These are phyloP conservation scores for Rotaria magnacalcarata DNA, from an alignment of 2,888 invertebrate species.

Conservation along the genomic window DNA sequence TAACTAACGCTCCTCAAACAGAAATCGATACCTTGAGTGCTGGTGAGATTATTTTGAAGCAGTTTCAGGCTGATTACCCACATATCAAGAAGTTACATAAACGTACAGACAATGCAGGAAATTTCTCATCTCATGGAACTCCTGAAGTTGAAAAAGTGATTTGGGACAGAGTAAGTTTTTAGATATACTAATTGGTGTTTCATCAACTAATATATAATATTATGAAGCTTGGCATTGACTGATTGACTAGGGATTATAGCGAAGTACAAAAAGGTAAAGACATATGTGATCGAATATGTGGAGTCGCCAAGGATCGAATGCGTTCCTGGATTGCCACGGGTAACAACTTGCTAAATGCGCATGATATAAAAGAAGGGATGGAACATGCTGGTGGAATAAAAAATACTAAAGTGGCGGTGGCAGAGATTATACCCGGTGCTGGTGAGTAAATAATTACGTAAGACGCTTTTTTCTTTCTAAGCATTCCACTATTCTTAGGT, in stretches of 20 bases:
- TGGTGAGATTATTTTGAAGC: neutral
- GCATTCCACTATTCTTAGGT: too few relatives aligned
- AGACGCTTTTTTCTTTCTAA: too few relatives aligned
- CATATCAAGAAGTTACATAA: neutral
- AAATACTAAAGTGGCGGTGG: neutral
- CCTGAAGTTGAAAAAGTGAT: neutral
- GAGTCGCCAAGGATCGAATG: neutral
- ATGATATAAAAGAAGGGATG: constrained; percentile 8
- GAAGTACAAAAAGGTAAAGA: neutral
- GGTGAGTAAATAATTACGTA: too few relatives aligned
- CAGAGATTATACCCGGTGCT: too few relatives aligned
- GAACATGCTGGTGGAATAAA: neutral
- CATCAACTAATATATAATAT: neutral
- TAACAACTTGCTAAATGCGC: neutral
- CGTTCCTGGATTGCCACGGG: neutral
- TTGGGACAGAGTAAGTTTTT: neutral
- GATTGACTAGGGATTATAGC: neutral
- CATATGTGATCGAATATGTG: neutral
- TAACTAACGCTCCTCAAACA: neutral
- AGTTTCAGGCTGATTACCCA: neutral
- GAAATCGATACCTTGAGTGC: neutral
- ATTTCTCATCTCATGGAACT: neutral
- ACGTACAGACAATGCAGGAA: neutral
- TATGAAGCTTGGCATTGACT: neutral
- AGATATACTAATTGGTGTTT: neutral